These are phyloP conservation scores for Euphonia xanthogaster DNA, from an alignment of 2,797 vertebrate genomes.

Conservation along the genomic window DNA sequence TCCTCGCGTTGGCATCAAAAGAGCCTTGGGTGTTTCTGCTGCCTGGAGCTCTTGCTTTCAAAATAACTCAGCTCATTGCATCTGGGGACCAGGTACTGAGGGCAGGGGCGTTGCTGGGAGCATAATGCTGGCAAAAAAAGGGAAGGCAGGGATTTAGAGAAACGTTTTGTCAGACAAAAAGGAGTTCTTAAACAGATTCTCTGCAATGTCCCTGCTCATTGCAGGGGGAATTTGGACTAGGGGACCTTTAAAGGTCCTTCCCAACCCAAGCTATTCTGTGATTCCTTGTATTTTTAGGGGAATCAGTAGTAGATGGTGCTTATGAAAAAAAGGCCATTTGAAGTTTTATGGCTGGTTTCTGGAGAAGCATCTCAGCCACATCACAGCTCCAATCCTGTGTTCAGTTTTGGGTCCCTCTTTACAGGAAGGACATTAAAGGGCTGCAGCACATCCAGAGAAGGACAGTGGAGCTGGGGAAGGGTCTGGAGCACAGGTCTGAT, in stretches of 20 bases:
- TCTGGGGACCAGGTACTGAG: constrained; percentile 7
- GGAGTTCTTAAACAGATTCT: neutral
- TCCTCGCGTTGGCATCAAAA: neutral
- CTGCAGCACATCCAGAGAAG: neutral
- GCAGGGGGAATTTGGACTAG: neutral
- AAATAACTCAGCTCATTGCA: neutral
- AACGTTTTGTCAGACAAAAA: neutral
- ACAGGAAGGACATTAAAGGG: neutral
- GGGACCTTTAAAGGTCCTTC: neutral
- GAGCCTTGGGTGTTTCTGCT: neutral
- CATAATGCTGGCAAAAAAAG: neutral
- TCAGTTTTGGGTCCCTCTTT: neutral
- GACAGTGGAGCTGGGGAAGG: accelerated
- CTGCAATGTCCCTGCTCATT: accelerated
- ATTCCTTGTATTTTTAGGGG: neutral
- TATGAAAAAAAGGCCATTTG: neutral
- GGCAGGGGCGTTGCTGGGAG: neutral
- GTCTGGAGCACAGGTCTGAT: neutral
- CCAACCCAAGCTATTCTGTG: neutral
- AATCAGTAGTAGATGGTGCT: neutral
- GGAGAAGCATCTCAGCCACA: neutral
- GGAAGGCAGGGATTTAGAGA: neutral
- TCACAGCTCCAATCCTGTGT: neutral
- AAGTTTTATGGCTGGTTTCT: neutral
- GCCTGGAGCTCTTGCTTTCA: neutral